A percentile compares a stretch with the other conserved stretches of the same genome.
Conservation (phyloP, 2,797 vertebrate species). For the Chaetophractus vellerosus region DNA sequence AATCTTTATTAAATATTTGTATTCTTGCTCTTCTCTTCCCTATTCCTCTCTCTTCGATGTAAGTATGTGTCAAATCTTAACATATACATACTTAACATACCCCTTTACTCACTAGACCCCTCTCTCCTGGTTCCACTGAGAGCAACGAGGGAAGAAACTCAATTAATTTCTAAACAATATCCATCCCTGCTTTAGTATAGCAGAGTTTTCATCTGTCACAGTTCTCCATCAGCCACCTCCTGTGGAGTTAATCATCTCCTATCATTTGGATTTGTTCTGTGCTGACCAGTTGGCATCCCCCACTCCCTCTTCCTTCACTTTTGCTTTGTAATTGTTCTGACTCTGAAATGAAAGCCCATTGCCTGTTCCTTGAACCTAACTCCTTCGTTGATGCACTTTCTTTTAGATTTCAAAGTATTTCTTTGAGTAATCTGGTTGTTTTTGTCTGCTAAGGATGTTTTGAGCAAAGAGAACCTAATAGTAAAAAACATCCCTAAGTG, state of each 20-base stretch:
- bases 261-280: not conserved
- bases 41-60: not conserved
- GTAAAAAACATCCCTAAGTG: not conserved
- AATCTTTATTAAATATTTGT: slow-evolving; percentile 7
- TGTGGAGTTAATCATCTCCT: slow-evolving; percentile 21
- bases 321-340: slow-evolving; percentile 23
- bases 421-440: slow-evolving; percentile 26
- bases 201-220: not conserved
- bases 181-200: not conserved
- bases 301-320: not conserved
- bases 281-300: not conserved
- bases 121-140: not conserved
- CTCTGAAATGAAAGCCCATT: slow-evolving; percentile 62
- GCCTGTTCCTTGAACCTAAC: slow-evolving; percentile 12
- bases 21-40: not conserved
- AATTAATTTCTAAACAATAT: slow-evolving; percentile 49
- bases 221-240: slow-evolving; percentile 10
- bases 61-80: not conserved
- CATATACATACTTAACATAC: not conserved
- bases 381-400: not conserved
- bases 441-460: slow-evolving; percentile 9
- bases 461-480: not conserved
- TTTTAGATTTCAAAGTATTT: slow-evolving; percentile 50
- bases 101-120: not conserved
- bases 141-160: slow-evolving; percentile 14